These are phyloP conservation scores for Spondyliosoma cantharus DNA, from an alignment of 2,797 vertebrate genomes.

Conservation along the genomic window DNA sequence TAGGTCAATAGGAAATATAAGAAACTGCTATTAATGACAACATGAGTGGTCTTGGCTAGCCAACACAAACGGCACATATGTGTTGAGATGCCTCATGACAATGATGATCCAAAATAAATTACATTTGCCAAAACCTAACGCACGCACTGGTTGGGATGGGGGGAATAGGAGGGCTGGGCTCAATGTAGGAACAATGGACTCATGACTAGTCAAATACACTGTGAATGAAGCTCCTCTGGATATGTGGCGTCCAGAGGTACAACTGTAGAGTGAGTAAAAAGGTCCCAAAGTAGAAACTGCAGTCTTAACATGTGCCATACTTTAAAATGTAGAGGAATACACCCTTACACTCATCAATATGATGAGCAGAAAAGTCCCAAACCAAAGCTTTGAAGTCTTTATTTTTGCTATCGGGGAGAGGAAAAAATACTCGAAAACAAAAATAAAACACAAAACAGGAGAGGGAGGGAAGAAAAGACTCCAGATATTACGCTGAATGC, in stretches of 20 bases:
- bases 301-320: slow-evolving; percentile 93
- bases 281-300: slow-evolving; percentile 93
- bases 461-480: slow-evolving; percentile 85
- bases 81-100: slow-evolving; percentile 76
- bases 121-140: slow-evolving; percentile 79
- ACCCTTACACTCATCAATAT: slow-evolving; percentile 99
- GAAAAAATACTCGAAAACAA: slow-evolving; percentile 79
- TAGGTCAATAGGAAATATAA: slow-evolving; percentile 84
- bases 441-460: slow-evolving; percentile 84
- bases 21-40: slow-evolving; percentile 82
- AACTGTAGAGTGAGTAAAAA: slow-evolving; percentile 86
- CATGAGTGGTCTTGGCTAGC: slow-evolving; percentile 80
- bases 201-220: slow-evolving; percentile 76
- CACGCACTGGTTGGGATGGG: slow-evolving; percentile 63
- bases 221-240: slow-evolving; percentile 78
- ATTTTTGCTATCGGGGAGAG: slow-evolving; percentile 86
- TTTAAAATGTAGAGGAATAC: slow-evolving; percentile 89
- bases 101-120: slow-evolving; percentile 81
- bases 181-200: slow-evolving; percentile 64
- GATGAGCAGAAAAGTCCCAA: slow-evolving; percentile 98
- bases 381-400: slow-evolving; percentile 92
- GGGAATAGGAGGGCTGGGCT: slow-evolving; percentile 50
- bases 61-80: slow-evolving; percentile 81
- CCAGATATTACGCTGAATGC: slow-evolving; percentile 87
- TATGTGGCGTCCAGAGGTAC: slow-evolving; percentile 74